A percentile compares a stretch with the other conserved stretches of the same genome.
These are phyloP conservation scores for Drosophila kikkawai DNA, from an alignment of 1,140 invertebrate genomes.

Conservation along the genomic window DNA sequence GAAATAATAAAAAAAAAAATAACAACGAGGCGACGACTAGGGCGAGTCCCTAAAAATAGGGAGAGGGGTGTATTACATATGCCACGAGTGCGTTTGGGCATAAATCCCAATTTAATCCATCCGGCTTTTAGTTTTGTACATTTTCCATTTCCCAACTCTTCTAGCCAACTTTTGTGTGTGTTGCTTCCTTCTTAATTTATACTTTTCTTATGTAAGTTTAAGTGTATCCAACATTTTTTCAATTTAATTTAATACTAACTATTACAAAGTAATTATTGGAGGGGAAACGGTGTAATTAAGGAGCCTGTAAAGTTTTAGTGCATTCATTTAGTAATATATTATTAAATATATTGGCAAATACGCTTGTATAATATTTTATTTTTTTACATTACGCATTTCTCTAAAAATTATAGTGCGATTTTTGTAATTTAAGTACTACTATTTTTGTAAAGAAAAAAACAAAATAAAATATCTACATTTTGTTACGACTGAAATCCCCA, in stretches of 20 bases:
- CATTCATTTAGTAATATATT: background rate
- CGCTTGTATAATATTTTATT: too few species aligned
- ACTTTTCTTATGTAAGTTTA: background rate
- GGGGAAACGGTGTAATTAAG: background rate
- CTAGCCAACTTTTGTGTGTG: background rate
- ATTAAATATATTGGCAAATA: background rate
- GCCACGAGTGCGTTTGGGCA: conserved; percentile 71
- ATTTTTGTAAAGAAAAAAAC: background rate
- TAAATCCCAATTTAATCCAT: conserved; percentile 77
- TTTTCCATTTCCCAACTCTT: conserved; percentile 11
- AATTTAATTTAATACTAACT: background rate
- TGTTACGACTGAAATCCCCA: background rate
- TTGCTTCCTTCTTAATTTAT: background rate
- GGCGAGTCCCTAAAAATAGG: background rate
- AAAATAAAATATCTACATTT: too few species aligned
- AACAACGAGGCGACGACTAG: background rate
- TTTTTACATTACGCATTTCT: background rate
- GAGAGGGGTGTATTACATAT: conserved; percentile 37
- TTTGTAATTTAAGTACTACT: background rate
- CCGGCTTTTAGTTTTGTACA: conserved; percentile 68
- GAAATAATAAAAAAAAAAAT: conserved; percentile 11
- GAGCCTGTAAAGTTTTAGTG: background rate
- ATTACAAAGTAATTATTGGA: background rate
- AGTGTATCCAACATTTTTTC: background rate
- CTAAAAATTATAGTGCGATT: background rate